Percentiles rank a stretch among this genome's conserved stretches.
Conservation (phyloP, 2,888 invertebrate species). For the Scaptomyza cyrtandrae region DNA sequence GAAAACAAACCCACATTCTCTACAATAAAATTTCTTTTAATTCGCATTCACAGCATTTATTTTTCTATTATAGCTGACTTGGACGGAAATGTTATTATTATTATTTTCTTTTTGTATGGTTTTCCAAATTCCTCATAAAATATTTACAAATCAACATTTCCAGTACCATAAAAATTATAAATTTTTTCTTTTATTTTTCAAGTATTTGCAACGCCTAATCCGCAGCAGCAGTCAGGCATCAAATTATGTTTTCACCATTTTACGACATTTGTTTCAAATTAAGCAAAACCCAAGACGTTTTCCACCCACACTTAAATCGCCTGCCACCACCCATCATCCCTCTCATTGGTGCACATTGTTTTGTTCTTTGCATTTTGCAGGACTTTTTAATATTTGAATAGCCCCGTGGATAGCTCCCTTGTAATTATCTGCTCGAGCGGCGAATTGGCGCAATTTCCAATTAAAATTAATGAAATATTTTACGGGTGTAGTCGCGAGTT, state of each 20-base stretch:
- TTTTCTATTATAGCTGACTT: neutral
- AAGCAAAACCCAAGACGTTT: conserved; percentile 66
- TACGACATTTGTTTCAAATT: conserved; percentile 82
- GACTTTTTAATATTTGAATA: conserved; percentile 70
- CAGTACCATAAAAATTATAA: conserved; percentile 21
- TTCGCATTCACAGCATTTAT: neutral
- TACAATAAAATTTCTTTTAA: conserved; percentile 8
- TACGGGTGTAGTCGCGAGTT: conserved; percentile 34
- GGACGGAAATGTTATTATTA: neutral
- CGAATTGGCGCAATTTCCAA: conserved; percentile 81
- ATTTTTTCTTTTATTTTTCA: conserved; percentile 11
- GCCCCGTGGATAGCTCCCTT: conserved; percentile 45
- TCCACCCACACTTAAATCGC: neutral
- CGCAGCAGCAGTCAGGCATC: conserved; percentile 74
- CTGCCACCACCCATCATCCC: neutral
- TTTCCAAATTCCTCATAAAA: conserved; percentile 43
- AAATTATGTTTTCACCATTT: conserved; percentile 74
- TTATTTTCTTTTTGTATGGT: neutral
- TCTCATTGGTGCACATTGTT: conserved; percentile 29
- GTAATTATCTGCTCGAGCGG: conserved; percentile 80
- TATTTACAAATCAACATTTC: conserved; percentile 43
- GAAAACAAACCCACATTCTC: neutral
- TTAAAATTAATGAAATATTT: conserved; percentile 84
- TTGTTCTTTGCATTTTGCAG: conserved; percentile 34
- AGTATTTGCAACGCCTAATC: conserved; percentile 46